A percentile compares a stretch with the other conserved stretches of the same genome.
phyloP scores from a whole-genome alignment of 2,888 invertebrate species.

The Macrosoma leucophasiata region DNA sequence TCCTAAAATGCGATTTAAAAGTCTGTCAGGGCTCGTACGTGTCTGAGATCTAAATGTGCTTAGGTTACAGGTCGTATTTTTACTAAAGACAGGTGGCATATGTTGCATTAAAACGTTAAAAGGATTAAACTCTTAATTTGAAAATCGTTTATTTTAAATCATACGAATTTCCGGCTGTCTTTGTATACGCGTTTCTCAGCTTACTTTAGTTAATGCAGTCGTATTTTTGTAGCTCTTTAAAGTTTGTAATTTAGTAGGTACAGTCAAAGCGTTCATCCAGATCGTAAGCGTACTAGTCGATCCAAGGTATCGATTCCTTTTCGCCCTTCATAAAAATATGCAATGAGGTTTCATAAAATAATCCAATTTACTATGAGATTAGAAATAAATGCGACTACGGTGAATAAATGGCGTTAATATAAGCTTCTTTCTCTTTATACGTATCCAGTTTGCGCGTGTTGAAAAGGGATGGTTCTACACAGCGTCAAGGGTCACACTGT shows the following conservation, averaged over 20 bases:
- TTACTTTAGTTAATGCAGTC: constrained; percentile 38
- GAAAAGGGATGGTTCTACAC: constrained; percentile 42
- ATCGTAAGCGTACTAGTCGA: constrained; percentile 1
- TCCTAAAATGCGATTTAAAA: no score
- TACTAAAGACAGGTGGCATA: constrained; percentile 38
- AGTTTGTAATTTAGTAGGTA: no score
- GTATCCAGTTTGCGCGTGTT: constrained; percentile 25
- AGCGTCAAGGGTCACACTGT: constrained; percentile 31
- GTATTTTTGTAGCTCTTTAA: constrained; percentile 34
- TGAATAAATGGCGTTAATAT: constrained; percentile 32
- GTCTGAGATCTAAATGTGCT: constrained; percentile 21
- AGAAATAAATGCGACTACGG: constrained; percentile 40
- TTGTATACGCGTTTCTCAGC: constrained; percentile 34
- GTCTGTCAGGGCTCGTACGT: no score
- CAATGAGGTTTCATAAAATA: constrained; percentile 42
- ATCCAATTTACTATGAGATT: constrained; percentile 47
- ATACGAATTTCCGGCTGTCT: constrained; percentile 23
- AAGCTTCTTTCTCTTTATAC: constrained; percentile 35
- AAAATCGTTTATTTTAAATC: constrained; percentile 32
- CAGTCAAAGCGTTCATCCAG: constrained; percentile 4
- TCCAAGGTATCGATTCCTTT: constrained; percentile 11
- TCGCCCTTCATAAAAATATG: constrained; percentile 26
- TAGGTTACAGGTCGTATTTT: no score
- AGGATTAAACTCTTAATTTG: constrained; percentile 40
- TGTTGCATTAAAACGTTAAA: constrained; percentile 37